Base-by-base conservation (phyloP, 2,888 invertebrate genomes). In the Brenthis hecate region DNA sequence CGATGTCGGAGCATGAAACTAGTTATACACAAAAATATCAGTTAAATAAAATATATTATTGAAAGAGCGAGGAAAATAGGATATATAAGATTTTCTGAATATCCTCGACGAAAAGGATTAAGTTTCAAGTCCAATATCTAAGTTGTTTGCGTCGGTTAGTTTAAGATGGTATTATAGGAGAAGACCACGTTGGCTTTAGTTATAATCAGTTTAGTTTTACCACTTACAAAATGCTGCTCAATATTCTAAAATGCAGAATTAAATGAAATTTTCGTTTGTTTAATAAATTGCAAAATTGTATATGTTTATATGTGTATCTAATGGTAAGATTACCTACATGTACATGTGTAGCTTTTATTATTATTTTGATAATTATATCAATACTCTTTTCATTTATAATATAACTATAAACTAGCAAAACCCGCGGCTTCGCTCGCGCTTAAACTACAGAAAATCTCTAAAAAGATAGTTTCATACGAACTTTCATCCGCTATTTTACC, bases 131-230 rank as follows among this genome's bases (percentile, higher is more conserved):
- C 67, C 70, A 55, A 61, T 68, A 61, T 55, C 53, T 64, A 68
- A 70, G 70, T 64, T 61, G 70, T 56, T 70, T 70, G 64, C 70
- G 53, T 67, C 60, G 64, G 70, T 60, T 70, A 70, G 58, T 60
- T 64, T 70, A 61, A 64, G 70, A 70, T 66, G 66, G 55, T 54
- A 53, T 64, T 53, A 65, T 47, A 65, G 69, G 58, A 58, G 64
- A 67, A 61, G 60, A 47, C 66, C 55, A 66, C 36, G 43, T 61
- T 66, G 56, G 43, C 48, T 56, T 56, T 61, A 50, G 55, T 56
- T 66, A 61, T 56, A 61, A 55, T 66, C 19, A 43, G 56, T 61
- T 66, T 66, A 32, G 48, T 61, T 61, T 56, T 56, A 16, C 50
- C 36, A 43, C 54, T n/a, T 63, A 54, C 54, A 43, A 50, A 54